These are phyloP conservation scores for Drosophila pullipes DNA, from an alignment of 2,888 invertebrate species.

Conservation along the genomic window DNA sequence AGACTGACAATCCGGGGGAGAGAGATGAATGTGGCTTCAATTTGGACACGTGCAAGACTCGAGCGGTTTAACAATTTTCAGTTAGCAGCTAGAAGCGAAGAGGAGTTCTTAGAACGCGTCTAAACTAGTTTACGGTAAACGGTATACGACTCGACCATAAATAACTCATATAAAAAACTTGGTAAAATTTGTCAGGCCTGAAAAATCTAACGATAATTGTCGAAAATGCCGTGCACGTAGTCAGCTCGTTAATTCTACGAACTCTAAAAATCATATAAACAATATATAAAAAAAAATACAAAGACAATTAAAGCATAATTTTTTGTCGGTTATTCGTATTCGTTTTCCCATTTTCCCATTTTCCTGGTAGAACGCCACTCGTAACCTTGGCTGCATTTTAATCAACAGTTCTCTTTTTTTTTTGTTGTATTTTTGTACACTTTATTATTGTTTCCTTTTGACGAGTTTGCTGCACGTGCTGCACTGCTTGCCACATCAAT, in stretches of 20 bases:
- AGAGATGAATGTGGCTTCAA: slow-evolving; percentile 65
- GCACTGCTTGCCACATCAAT: slow-evolving; percentile 68
- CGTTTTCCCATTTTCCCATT: slow-evolving; percentile 10
- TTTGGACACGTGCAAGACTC: slow-evolving; percentile 71
- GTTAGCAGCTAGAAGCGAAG: slow-evolving; percentile 28
- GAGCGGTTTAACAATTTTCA: slow-evolving; percentile 59
- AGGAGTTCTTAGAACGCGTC: slow-evolving; percentile 62
- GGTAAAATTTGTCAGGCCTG: slow-evolving; percentile 58
- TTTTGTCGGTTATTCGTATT: not conserved
- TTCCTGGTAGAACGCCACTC: slow-evolving; percentile 59
- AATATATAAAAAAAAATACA: slow-evolving; percentile 17
- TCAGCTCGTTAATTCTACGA: slow-evolving; percentile 73
- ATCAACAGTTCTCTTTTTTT: slow-evolving; percentile 41
- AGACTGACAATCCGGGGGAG: slow-evolving; percentile 9
- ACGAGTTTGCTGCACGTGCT: slow-evolving; percentile 73
- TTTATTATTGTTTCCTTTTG: slow-evolving; percentile 29
- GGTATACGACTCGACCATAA: slow-evolving; percentile 3
- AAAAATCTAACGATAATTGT: slow-evolving; percentile 37
- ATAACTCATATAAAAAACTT: slow-evolving; percentile 10
- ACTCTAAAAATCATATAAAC: slow-evolving; percentile 65
- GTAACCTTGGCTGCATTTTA: slow-evolving; percentile 80
- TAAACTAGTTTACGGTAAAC: slow-evolving; percentile 68
- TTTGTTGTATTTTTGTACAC: not conserved
- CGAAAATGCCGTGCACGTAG: slow-evolving; percentile 71
- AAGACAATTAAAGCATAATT: slow-evolving; percentile 73